Base-by-base conservation (phyloP, 1,140 invertebrate genomes). In the Hylyphantes graminicola region DNA sequence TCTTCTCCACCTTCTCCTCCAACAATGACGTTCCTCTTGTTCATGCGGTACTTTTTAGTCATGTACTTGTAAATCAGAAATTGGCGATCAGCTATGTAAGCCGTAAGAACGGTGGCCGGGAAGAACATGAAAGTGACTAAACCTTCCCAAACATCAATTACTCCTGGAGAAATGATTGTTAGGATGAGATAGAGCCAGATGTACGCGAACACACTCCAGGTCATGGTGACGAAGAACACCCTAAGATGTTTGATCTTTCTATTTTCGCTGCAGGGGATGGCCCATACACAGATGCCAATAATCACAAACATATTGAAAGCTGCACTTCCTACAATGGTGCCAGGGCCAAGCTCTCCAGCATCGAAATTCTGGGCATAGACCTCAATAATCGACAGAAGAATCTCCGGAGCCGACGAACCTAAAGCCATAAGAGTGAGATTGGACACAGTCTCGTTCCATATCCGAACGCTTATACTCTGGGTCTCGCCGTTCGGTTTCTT, bases 291-390 rank as follows among this genome's bases (percentile, higher is more conserved):
- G 72, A 99, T 92, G 13, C 96, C 95, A 79, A 98, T 99, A 88
- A 99, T 99, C 79, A 99, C 94, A 89, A 99, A 98, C 19, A 99
- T 91, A 89, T 99, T 99, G 90, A 98, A 99, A 15, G 98, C 98
- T 7, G 98, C 98, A 6, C 96, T 98, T n/a, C 98, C 98, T 10
- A 99, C 98, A 87, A 99, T 99, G 2, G 97, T 99, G 70, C 96
- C 95, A 0, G 97, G 97, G 11, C 98, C 98, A 15, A 99, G 91
- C 85, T 99, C 98, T 9, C 98, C 98, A 55, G 97, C 96, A 88
- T 98, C 91, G 88, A 98, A 98, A 87, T 95, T 93, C 88, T 96
- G 96, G n/a, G 95, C 95, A 88, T 94, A 95, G 87, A 98, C 97
- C 91, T 99, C 97, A 87, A 98, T 98, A 65, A 98, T 96, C 1